Evolutionary conservation across 1,140 invertebrate species (phyloP).

Genomic region (Bradysia coprophila): DNA sequence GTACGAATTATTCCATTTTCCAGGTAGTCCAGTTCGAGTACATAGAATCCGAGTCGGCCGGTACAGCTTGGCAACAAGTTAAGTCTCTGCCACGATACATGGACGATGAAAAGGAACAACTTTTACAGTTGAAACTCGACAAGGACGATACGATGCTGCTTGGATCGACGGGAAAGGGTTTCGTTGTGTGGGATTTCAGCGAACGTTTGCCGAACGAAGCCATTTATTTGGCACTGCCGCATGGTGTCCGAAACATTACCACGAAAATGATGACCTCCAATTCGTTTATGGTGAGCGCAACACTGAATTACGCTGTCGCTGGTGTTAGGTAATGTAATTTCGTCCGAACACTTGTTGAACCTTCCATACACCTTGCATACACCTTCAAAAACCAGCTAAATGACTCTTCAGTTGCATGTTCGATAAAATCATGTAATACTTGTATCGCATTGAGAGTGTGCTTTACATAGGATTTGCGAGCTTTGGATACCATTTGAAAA

Average conservation of each 20-base stretch:
- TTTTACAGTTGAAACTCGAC: slow-evolving; percentile 68
- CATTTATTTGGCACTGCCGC: slow-evolving; percentile 58
- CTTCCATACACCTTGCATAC: background rate
- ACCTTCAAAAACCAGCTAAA: too few species aligned
- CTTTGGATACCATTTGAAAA: too few species aligned
- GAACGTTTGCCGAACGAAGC: slow-evolving; percentile 26
- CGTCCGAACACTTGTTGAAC: too few species aligned
- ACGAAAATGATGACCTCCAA: slow-evolving; percentile 76
- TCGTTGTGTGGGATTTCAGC: slow-evolving; percentile 51
- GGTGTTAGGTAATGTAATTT: slow-evolving; percentile 52
- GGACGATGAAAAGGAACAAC: slow-evolving; percentile 48
- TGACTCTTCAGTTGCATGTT: too few species aligned
- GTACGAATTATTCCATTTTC: too few species aligned
- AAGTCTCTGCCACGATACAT: slow-evolving; percentile 31
- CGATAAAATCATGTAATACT: too few species aligned
- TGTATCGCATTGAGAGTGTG: too few species aligned
- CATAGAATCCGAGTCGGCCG: too few species aligned
- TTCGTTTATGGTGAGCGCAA: slow-evolving; percentile 77
- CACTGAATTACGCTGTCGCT: slow-evolving; percentile 82
- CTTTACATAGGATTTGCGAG: too few species aligned
- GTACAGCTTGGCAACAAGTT: too few species aligned
- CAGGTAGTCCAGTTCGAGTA: too few species aligned
- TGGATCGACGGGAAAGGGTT: slow-evolving; percentile 68
- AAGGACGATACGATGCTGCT: slow-evolving; percentile 62
- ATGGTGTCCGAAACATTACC: slow-evolving; percentile 83